phyloP scores from a whole-genome alignment of 2,797 vertebrate species.

The Galago senegalensis region DNA sequence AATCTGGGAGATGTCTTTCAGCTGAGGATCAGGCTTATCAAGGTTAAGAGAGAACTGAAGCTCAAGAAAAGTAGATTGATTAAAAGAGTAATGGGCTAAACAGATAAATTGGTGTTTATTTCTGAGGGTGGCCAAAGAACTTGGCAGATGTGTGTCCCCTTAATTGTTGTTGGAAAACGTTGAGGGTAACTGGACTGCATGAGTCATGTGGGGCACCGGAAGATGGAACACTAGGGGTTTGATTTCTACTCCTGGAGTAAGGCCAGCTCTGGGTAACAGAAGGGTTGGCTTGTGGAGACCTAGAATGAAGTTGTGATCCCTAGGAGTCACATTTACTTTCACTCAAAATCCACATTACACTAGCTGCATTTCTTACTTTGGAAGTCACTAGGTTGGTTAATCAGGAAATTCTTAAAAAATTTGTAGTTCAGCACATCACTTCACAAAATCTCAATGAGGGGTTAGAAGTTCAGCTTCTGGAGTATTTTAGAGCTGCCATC shows the following conservation, averaged over 20 bases:
- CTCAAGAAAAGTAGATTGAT: neutral
- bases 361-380: slow-evolving; percentile 12
- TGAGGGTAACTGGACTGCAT: neutral
- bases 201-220: neutral
- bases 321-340: neutral
- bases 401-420: neutral
- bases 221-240: neutral
- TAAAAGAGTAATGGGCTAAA: neutral
- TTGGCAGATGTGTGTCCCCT: neutral
- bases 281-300: neutral
- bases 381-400: neutral
- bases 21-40: neutral
- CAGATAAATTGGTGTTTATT: neutral
- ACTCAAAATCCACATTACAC: slow-evolving; percentile 21
- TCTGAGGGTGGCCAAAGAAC: neutral
- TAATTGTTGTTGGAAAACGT: neutral
- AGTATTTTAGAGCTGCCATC: neutral
- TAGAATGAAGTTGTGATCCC: neutral
- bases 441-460: neutral
- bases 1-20: neutral
- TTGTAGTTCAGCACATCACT: neutral
- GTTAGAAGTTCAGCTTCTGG: neutral
- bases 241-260: neutral
- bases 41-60: neutral
- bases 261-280: neutral